Evolutionary conservation across 2,113 vertebrate genomes (phyloP), one percentile per base, ranked within the genome.

Genomic region (Macquaria australasica): DNA sequence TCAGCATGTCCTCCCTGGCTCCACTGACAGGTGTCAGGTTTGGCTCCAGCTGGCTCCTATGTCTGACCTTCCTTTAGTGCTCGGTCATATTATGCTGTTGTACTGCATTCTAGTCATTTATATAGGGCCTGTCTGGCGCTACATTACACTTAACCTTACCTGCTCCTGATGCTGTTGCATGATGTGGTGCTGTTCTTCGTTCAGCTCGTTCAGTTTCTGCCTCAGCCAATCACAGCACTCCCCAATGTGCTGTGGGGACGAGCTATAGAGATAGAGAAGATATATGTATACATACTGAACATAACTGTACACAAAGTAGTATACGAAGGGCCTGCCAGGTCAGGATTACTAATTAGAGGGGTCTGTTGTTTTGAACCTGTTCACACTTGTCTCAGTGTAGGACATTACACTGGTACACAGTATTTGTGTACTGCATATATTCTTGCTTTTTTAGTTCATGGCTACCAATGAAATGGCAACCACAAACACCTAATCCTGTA

Each of bases 151-250:
- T 6, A 14, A 11, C 4, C 37, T 34, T 37, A 98, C 98, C 98
- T 99, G 97, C n/a, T 99, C 97, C 83, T 98, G 97, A 83, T 99
- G 97, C 55, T 95, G 96, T 45, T 93, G 89, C 18, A 96, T 77
- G 53, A 97, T 93, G n/a, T 91, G 94, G 76, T 88, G 87, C 56
- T 96, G 97, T 70, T 98, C 97, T 31, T 94, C 88, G 59, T 99
- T 99, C 51, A 98, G 92, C 43, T 98, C 96, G 51, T 97, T 96
- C 70, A 99, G 88, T 77, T 93, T 96, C 91, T 96, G 94, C 48
- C 82, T 95, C 72, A 99, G 96, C 96, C 96, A 96, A 45, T 89
- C 93, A 60, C 98, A 99, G 86, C 97, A 97, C 55, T 98, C 97
- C 71, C 92, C 91, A 0, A 94, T 74, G 60, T 93, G 87, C 9